A percentile compares a stretch with the other conserved stretches of the same genome.
Conservation (phyloP, 2,113 vertebrate species). For the Martes martes region DNA sequence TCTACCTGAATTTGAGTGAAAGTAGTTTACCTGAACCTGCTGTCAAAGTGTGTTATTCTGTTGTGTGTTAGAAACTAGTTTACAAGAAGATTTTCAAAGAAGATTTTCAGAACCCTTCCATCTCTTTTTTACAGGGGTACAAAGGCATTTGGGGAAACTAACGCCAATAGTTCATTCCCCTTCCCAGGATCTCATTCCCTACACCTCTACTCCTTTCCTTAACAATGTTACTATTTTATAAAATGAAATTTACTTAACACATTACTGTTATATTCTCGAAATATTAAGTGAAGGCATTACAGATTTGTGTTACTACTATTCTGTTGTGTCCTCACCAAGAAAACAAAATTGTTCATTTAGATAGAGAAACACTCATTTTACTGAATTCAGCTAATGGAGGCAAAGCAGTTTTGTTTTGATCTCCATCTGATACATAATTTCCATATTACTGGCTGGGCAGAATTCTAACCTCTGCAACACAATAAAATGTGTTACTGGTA, state of each 20-base stretch:
- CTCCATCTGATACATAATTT: background rate
- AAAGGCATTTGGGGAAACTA: background rate
- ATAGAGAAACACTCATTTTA: background rate
- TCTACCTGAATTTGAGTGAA: background rate
- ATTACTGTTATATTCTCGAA: background rate
- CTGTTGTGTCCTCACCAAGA: background rate
- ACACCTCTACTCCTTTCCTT: background rate
- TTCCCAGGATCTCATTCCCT: background rate
- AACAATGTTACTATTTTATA: background rate
- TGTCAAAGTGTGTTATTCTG: background rate
- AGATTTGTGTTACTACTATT: background rate
- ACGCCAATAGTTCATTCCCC: background rate
- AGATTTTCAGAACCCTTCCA: background rate
- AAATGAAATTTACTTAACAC: background rate
- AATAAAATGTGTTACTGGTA: background rate
- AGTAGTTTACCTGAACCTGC: background rate
- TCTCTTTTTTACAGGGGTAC: background rate
- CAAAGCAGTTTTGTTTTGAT: constrained; percentile 14
- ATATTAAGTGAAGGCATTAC: background rate
- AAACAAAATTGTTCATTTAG: constrained; percentile 10
- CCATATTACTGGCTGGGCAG: background rate
- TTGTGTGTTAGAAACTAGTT: background rate
- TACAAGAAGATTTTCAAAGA: background rate
- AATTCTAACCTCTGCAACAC: background rate
- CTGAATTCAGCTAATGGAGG: background rate